Conservation (phyloP, 2,888 invertebrate species). For the Phyllotreta cruciferae region DNA sequence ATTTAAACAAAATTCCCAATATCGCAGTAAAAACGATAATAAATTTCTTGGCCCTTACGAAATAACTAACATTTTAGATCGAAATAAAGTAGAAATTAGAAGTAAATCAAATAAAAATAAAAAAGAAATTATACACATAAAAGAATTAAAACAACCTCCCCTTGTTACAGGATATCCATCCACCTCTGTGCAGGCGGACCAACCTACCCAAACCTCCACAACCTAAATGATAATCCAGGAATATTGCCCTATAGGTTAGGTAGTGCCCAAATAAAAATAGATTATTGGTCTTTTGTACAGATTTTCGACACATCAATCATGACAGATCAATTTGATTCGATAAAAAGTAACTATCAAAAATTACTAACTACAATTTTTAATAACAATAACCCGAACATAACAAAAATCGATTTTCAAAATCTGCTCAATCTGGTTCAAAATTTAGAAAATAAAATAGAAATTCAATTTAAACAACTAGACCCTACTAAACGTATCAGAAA, state of each 20-base stretch:
- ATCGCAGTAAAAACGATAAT: constrained; percentile 26
- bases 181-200: constrained; percentile 5
- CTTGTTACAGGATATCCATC: constrained; percentile 28
- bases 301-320: too few species aligned
- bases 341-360: too few species aligned
- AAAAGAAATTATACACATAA: constrained; percentile 27
- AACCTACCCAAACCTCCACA: constrained; percentile 19
- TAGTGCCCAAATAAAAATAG: constrained; percentile 32
- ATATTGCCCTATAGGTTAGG: constrained; percentile 30
- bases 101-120: constrained; percentile 24
- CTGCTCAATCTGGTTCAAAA: too few species aligned
- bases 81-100: constrained; percentile 29
- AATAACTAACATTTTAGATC: constrained; percentile 16
- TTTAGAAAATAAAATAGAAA: too few species aligned
- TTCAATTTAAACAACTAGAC: too few species aligned
- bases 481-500: too few species aligned
- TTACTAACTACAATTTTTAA: too few species aligned
- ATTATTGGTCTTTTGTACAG: constrained; percentile 28
- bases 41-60: constrained; percentile 26
- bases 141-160: constrained; percentile 31
- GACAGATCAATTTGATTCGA: too few species aligned
- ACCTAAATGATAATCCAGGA: constrained; percentile 22
- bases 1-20: constrained; percentile 20
- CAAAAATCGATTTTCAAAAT: too few species aligned
- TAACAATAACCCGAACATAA: too few species aligned